Evolutionary conservation across 2,113 vertebrate species (phyloP).

Genomic region (Amphiprion ocellaris): DNA sequence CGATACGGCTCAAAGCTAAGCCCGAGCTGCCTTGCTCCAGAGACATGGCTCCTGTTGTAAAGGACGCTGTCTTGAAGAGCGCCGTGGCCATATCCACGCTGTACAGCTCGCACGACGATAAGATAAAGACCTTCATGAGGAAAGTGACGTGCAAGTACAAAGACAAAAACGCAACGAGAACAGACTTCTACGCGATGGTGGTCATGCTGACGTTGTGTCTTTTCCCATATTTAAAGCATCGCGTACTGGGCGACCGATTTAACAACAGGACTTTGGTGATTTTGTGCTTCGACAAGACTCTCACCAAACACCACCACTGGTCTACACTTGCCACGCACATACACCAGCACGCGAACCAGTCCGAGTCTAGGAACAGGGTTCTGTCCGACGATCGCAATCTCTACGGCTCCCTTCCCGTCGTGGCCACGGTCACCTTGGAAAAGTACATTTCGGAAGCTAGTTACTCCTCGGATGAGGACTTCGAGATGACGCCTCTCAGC

Average conservation of each 20-base stretch:
- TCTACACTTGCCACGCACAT: not conserved
- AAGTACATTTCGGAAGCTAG: not conserved
- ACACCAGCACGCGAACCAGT: not conserved
- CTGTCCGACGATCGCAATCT: too few relatives aligned
- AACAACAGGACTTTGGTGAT: conserved; percentile 16
- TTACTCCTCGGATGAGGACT: too few relatives aligned
- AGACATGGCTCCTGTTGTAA: not conserved
- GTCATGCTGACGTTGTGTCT: not conserved
- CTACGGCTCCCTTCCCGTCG: not conserved
- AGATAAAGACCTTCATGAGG: not conserved
- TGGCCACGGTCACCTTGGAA: not conserved
- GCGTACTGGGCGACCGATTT: not conserved
- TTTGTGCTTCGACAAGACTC: conserved; percentile 37
- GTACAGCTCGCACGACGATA: not conserved
- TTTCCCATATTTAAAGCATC: conserved; percentile 18
- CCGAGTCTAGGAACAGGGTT: not conserved
- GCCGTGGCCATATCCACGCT: not conserved
- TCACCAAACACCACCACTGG: conserved; percentile 30
- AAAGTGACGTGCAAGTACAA: not conserved
- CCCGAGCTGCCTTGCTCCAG: too few relatives aligned
- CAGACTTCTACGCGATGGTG: not conserved
- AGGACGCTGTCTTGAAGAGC: not conserved
- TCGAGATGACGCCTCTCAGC: too few relatives aligned
- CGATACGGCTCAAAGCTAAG: too few relatives aligned
- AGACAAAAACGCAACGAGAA: not conserved